These are phyloP conservation scores for Ptychobarbus kaznakovi DNA, from an alignment of 2,797 vertebrate species.

Conservation along the genomic window DNA sequence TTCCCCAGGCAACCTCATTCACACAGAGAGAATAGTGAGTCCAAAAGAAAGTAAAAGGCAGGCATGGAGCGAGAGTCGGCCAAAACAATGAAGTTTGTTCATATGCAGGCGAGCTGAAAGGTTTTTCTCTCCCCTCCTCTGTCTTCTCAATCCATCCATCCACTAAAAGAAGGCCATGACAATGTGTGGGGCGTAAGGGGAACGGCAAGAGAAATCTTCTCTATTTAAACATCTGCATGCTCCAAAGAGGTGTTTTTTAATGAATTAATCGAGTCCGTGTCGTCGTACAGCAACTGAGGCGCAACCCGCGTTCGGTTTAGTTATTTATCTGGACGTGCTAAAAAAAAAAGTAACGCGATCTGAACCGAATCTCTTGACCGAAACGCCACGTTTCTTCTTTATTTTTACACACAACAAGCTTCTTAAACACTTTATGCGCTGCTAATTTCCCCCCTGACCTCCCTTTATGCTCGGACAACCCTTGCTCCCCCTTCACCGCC, in stretches of 20 bases:
- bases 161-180: conserved; percentile 53
- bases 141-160: conserved; percentile 47
- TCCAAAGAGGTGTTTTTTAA: conserved; percentile 39
- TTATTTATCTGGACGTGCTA: conserved; percentile 25
- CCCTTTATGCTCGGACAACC: conserved; percentile 87
- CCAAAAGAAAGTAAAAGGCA: conserved; percentile 67
- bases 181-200: conserved; percentile 52
- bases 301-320: background rate
- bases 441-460: conserved; percentile 92
- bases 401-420: conserved; percentile 81
- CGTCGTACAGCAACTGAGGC: background rate
- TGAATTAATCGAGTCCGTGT: background rate
- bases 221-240: conserved; percentile 64
- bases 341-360: conserved; percentile 29
- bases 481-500: conserved; percentile 71
- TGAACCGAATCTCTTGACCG: background rate
- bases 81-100: conserved; percentile 79
- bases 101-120: conserved; percentile 76
- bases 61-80: conserved; percentile 72
- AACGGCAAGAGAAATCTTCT: conserved; percentile 27
- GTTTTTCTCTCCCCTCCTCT: conserved; percentile 58
- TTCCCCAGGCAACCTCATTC: conserved; percentile 81
- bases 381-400: conserved; percentile 68
- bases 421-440: conserved; percentile 88
- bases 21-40: conserved; percentile 73